These are phyloP conservation scores for Elgaria multicarinata DNA, from an alignment of 2,113 vertebrate genomes.

Conservation along the genomic window DNA sequence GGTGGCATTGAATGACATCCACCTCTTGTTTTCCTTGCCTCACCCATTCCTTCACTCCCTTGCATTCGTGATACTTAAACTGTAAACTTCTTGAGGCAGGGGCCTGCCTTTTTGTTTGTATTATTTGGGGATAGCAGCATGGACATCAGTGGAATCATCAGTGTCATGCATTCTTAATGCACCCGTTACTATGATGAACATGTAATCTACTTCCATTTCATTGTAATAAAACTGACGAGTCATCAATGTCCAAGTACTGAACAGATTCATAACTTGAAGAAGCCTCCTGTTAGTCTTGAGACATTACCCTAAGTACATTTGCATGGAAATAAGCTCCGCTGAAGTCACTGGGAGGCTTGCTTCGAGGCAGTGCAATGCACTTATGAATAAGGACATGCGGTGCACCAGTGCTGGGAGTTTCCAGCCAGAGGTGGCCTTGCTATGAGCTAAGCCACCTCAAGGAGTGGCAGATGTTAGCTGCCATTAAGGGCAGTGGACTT, in stretches of 20 bases:
- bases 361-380: no score
- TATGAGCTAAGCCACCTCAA: not conserved
- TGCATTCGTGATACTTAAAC: not conserved
- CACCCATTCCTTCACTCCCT: not conserved
- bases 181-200: not conserved
- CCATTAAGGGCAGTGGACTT: not conserved
- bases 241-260: not conserved
- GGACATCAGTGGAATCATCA: not conserved
- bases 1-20: not conserved
- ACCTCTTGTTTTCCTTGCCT: not conserved
- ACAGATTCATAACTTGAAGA: no score
- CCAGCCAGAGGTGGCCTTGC: not conserved
- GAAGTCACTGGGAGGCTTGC: no score
- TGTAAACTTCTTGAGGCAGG: not conserved
- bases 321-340: no score
- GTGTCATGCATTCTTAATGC: not conserved
- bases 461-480: not conserved
- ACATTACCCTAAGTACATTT: no score
- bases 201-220: not conserved
- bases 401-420: not conserved
- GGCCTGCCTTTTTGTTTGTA: not conserved
- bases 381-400: no score
- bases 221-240: not conserved
- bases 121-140: not conserved
- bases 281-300: no score